Evolutionary conservation across 2,888 invertebrate species (phyloP).

Genomic region (Xiphydria camelus): DNA sequence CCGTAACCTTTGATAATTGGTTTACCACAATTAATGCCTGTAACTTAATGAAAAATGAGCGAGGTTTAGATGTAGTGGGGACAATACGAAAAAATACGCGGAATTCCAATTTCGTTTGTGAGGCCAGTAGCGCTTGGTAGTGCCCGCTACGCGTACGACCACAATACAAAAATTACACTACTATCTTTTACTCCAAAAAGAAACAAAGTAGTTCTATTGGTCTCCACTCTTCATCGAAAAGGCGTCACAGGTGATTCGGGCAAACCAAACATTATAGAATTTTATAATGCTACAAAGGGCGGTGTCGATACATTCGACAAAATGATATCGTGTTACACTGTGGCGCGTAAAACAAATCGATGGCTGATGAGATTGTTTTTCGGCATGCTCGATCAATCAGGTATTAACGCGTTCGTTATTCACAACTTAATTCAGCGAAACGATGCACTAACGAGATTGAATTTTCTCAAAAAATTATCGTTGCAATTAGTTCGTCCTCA

Average conservation of each 20-base stretch:
- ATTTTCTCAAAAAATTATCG: conserved; percentile 5
- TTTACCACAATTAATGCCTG: conserved; percentile 6
- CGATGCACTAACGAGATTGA: neutral
- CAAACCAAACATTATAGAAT: conserved; percentile 6
- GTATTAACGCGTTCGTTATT: conserved; percentile 5
- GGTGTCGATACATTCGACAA: too few relatives aligned
- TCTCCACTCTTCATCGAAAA: conserved; percentile 5
- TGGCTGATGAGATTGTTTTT: too few relatives aligned
- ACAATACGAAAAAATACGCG: conserved; percentile 7
- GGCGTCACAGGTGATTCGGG: conserved; percentile 2
- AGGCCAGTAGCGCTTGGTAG: too few relatives aligned
- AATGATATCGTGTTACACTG: too few relatives aligned
- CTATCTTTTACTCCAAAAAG: conserved; percentile 6
- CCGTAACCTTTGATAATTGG: conserved; percentile 7
- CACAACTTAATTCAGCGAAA: conserved; percentile 3
- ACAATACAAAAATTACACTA: conserved; percentile 5
- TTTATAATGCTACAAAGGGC: too few relatives aligned
- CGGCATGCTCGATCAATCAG: too few relatives aligned
- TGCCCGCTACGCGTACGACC: conserved; percentile 9
- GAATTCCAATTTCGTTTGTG: too few relatives aligned
- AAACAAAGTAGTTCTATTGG: conserved; percentile 6
- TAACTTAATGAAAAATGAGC: conserved; percentile 3
- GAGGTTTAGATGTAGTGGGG: too few relatives aligned
- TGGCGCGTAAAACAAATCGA: conserved; percentile 2
- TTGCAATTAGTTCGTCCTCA: too few relatives aligned